A percentile compares a stretch with the other conserved stretches of the same genome.
phyloP scores from a whole-genome alignment of 2,888 invertebrate genomes.

The Thera britannica region DNA sequence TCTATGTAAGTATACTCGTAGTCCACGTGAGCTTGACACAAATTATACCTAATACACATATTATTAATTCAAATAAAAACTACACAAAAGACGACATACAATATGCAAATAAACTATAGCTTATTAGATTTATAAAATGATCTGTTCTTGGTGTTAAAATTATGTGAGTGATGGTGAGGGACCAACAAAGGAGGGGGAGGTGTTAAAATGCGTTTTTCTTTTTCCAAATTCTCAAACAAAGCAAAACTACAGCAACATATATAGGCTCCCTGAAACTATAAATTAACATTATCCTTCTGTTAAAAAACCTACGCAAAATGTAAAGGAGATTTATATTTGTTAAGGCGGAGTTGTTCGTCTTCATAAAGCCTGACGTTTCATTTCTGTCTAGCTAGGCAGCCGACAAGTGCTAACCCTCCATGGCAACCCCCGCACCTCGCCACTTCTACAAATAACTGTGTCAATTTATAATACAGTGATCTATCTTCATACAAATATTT shows the following conservation, averaged over 20 bases:
- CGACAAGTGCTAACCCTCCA: slow-evolving; percentile 77
- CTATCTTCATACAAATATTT: slow-evolving; percentile 12
- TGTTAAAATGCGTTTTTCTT: background rate
- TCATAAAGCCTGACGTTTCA: slow-evolving; percentile 82
- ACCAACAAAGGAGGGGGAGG: no score
- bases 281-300: slow-evolving; percentile 70
- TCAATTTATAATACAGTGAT: slow-evolving; percentile 19
- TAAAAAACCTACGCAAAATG: slow-evolving; percentile 70
- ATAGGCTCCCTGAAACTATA: slow-evolving; percentile 65
- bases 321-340: slow-evolving; percentile 81
- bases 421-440: slow-evolving; percentile 46
- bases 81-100: no score
- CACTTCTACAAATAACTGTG: slow-evolving; percentile 39
- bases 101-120: no score
- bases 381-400: slow-evolving; percentile 78
- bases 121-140: no score
- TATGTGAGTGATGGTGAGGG: no score
- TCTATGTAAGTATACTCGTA: no score
- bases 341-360: slow-evolving; percentile 82
- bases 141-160: no score
- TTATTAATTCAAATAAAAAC: no score
- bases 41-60: no score
- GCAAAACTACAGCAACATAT: slow-evolving; percentile 39
- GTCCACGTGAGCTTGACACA: no score
- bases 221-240: background rate